Percentiles rank a stretch among this genome's conserved stretches.
phyloP scores from a whole-genome alignment of 2,113 vertebrate genomes.

The Gobius niger region DNA sequence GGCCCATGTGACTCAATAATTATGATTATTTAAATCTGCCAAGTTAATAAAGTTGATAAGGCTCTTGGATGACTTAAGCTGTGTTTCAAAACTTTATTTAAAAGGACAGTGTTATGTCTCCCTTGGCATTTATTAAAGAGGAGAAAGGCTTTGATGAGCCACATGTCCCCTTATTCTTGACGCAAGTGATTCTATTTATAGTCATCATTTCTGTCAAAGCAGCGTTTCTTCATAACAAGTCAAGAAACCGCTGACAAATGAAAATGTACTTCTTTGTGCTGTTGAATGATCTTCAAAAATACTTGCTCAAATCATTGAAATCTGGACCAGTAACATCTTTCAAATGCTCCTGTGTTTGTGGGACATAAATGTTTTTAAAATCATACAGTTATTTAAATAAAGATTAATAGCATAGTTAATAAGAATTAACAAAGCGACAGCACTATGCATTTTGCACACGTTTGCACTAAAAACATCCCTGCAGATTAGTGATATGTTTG shows the following conservation, averaged over 20 bases:
- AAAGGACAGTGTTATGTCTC: slow-evolving; percentile 33
- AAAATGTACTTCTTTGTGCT: slow-evolving; percentile 55
- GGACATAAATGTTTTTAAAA: slow-evolving; percentile 15
- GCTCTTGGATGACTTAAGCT: slow-evolving; percentile 34
- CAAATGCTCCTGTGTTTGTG: slow-evolving; percentile 20
- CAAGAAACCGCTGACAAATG: slow-evolving; percentile 62
- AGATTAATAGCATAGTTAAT: slow-evolving; percentile 50
- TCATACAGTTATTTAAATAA: slow-evolving; percentile 33
- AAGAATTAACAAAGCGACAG: slow-evolving; percentile 65
- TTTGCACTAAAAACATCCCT: slow-evolving; percentile 74
- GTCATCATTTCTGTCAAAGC: slow-evolving; percentile 43
- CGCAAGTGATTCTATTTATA: slow-evolving; percentile 60
- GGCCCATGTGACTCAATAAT: slow-evolving; percentile 16
- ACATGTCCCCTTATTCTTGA: slow-evolving; percentile 32
- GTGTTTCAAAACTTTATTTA: slow-evolving; percentile 41
- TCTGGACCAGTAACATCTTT: neutral
- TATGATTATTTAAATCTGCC: slow-evolving; percentile 17
- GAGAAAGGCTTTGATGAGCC: slow-evolving; percentile 34
- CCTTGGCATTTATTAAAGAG: slow-evolving; percentile 33
- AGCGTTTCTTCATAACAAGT: slow-evolving; percentile 53
- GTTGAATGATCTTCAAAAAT: slow-evolving; percentile 62
- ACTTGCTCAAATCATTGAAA: slow-evolving; percentile 21
- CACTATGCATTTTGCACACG: slow-evolving; percentile 69
- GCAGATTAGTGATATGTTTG: slow-evolving; percentile 66
- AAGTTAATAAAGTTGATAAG: slow-evolving; percentile 25